Base-by-base conservation (phyloP, 2,888 invertebrate species). In the Andrena camellia region DNA sequence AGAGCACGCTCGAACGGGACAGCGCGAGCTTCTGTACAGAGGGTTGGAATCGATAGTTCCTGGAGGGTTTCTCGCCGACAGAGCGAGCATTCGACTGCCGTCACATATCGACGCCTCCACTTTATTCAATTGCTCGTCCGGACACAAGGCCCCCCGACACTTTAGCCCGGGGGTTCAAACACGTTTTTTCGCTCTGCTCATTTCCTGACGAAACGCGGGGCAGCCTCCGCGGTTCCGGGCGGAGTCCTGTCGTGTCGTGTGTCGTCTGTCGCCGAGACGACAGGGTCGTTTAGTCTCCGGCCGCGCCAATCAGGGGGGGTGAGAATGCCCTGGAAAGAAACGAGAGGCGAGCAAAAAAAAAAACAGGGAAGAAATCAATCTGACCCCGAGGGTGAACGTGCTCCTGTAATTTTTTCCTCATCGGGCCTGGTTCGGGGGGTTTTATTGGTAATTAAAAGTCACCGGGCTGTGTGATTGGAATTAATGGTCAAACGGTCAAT, bases 391-490 rank as follows among this genome's bases (percentile, higher is more conserved):
- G 77, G 71, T 72, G 71, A 72, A 59, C 85, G 83, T 75, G 82
- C 84, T 81, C 83, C 62, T 82, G 88, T 89, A 88, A 92, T 92
- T 92, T 91, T 91, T 91, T 88, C 88, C 89, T 91, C 90, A 88
- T 90, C 91, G 87, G 86, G 90, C 89, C 86, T 87, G 89, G 89
- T 84, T 88, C 88, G 88, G 86, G 86, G 90, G 87, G 91, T 92
- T 93, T 94, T 93, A 93, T 93, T 91, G 93, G 91, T 93, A 93
- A 94, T 94, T 94, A 93, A 94, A 93, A 93, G 86, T 91, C 90
- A 92, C 89, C 90, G 87, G 90, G 81, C 91, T 91, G 93, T 92
- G 92, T 92, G 92, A 93, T 93, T 93, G 92, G 90, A 92, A 93
- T 93, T 93, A 93, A 93, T 93, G 93, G 92, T 91, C 92, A 93